Evolutionary conservation across 2,888 invertebrate genomes (phyloP).

Genomic region (Drosophila anceps): DNA sequence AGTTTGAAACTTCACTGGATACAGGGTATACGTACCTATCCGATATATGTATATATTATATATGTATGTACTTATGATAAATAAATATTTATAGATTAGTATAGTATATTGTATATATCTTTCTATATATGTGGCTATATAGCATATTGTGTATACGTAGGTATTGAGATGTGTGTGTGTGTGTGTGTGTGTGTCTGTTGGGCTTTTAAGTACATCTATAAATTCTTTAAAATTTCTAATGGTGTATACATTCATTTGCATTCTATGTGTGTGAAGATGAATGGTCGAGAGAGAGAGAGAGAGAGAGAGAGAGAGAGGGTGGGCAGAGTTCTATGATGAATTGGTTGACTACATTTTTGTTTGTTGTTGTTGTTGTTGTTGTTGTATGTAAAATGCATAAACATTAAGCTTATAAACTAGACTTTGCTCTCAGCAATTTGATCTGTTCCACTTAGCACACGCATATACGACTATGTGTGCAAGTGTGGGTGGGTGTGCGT

Average conservation of each 20-base stretch:
- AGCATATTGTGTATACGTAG: conserved; percentile 34
- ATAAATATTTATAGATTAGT: conserved; percentile 28
- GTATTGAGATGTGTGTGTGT: conserved; percentile 41
- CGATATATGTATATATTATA: conserved; percentile 4
- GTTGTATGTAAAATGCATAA: conserved; percentile 71
- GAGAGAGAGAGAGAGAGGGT: not conserved
- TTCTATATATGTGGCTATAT: not conserved
- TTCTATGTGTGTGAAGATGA: not conserved
- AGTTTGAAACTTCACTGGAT: not conserved
- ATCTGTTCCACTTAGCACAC: conserved; percentile 34
- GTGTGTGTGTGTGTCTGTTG: conserved; percentile 49
- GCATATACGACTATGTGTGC: conserved; percentile 7
- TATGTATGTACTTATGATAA: conserved; percentile 5
- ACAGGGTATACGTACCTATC: conserved; percentile 12
- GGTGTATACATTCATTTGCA: conserved; percentile 70
- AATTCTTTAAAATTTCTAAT: conserved; percentile 76
- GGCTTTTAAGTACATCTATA: conserved; percentile 72
- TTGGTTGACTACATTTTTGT: conserved; percentile 17
- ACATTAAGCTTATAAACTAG: conserved; percentile 71
- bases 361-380: conserved; percentile 19
- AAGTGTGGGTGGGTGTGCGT: conserved; percentile 14
- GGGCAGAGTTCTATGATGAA: not conserved
- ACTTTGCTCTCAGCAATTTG: conserved; percentile 59
- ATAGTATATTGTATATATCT: conserved; percentile 18
- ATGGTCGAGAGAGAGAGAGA: not conserved